These are phyloP conservation scores for Aegithalos caudatus DNA, from an alignment of 2,113 vertebrate species.

Conservation along the genomic window DNA sequence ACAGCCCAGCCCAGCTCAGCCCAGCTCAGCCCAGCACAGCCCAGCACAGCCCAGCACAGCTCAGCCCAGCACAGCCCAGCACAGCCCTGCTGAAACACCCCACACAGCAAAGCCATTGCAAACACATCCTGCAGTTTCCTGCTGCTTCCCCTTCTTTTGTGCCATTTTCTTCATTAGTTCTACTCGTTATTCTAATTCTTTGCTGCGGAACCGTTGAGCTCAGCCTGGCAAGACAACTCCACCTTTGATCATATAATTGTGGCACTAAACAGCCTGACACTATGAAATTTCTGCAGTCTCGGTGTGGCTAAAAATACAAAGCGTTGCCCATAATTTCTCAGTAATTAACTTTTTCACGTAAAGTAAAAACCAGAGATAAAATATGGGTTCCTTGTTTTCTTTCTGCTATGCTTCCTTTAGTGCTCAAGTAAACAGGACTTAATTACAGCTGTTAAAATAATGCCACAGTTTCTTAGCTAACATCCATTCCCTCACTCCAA, in stretches of 20 bases:
- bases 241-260: neutral
- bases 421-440: neutral
- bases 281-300: neutral
- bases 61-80: no score
- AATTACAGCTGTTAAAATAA: slow-evolving; percentile 3
- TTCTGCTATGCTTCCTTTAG: neutral
- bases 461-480: neutral
- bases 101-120: neutral
- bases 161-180: neutral
- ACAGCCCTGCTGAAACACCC: neutral
- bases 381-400: neutral
- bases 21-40: no score
- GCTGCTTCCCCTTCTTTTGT: neutral
- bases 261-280: neutral
- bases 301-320: neutral
- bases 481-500: neutral
- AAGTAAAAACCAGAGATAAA: neutral
- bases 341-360: neutral
- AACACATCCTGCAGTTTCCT: neutral
- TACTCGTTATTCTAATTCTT: neutral
- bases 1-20: no score
- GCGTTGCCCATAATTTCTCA: neutral
- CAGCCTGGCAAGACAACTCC: neutral
- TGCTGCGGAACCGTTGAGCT: neutral
- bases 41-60: no score